Base-by-base conservation (phyloP, 1,140 invertebrate species). In the Penaeus chinensis region DNA sequence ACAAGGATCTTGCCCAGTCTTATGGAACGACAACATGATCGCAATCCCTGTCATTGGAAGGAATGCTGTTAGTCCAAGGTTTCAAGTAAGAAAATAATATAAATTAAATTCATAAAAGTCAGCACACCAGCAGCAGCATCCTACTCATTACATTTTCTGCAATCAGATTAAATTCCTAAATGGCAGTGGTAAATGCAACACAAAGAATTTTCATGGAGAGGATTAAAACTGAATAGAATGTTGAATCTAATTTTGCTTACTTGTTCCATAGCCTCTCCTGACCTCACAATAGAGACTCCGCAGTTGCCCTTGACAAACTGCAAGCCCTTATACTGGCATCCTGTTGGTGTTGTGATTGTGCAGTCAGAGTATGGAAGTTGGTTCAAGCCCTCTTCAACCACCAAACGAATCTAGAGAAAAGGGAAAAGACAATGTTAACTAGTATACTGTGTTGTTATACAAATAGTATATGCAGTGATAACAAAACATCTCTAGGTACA, bases 301-400 rank as follows among this genome's bases (percentile, higher is more conserved):
- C 98, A 99, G 92, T 99, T 99, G 60, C 98, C 98, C 90, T 98
- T 90, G 65, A 90, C 89, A 85, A 90, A 91, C 66, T 96, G 96
- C 0, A 99, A 93, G 3, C 99, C 99, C 91, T 97, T 94, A 92
- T 99, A 99, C 24, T 94, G 93, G 80, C 96, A 96, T 90, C 95
- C 97, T 22, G 98, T 99, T 4, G 99, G 99, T 54, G 99, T 99
- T 24, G 95, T 96, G 8, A 99, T 96, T 88, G 95, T 94, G 92
- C 95, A 96, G 92, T 96, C 95, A 16, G 95, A 95, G 92, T 99
- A 99, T 42, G 98, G 98, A 74, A 99, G 93, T 91, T 99, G 97
- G 93, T 99, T 99, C 61, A 99, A 93, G 90, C 98, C 99, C 93
- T 99, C 98, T 93, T 99, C 99, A 90, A 99, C 98, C 8, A 99